phyloP scores from a whole-genome alignment of 2,797 vertebrate genomes.

The Sciaenops ocellatus region DNA sequence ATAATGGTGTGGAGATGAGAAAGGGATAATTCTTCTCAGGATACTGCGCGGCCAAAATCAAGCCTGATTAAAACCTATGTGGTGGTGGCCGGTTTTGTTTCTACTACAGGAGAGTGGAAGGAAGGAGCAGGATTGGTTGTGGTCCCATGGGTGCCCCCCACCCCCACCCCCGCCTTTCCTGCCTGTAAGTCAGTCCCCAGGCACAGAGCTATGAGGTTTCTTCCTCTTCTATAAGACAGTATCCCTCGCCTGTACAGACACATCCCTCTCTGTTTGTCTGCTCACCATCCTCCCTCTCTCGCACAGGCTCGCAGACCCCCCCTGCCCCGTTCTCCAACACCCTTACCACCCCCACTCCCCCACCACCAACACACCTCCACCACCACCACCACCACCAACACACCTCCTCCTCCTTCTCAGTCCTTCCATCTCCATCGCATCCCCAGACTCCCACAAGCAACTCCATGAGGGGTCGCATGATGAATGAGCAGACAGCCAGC shows the following conservation, averaged over 20 bases:
- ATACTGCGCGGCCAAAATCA: conserved; percentile 19
- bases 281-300: conserved; percentile 43
- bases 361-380: conserved; percentile 24
- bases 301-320: conserved; percentile 29
- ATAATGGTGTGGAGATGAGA: conserved; percentile 28
- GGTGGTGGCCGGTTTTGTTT: conserved; percentile 9
- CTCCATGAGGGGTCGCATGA: conserved; percentile 93
- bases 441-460: conserved; percentile 92
- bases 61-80: conserved; percentile 27
- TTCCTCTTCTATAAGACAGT: conserved; percentile 33
- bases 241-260: conserved; percentile 44
- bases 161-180: conserved; percentile 40
- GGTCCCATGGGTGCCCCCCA: conserved; percentile 32
- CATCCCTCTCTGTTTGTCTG: conserved; percentile 49
- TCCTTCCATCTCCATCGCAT: conserved; percentile 82
- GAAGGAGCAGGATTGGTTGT: conserved; percentile 9
- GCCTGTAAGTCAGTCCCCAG: conserved; percentile 87
- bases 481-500: conserved; percentile 89
- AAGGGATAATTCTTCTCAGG: conserved; percentile 21
- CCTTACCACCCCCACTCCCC: conserved; percentile 76
- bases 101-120: conserved; percentile 6
- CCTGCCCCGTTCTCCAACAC: conserved; percentile 28
- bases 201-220: conserved; percentile 80
- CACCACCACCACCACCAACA: conserved; percentile 77
- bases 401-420: conserved; percentile 75